phyloP scores from a whole-genome alignment of 2,797 vertebrate species.

The Ceyx erithaca region DNA sequence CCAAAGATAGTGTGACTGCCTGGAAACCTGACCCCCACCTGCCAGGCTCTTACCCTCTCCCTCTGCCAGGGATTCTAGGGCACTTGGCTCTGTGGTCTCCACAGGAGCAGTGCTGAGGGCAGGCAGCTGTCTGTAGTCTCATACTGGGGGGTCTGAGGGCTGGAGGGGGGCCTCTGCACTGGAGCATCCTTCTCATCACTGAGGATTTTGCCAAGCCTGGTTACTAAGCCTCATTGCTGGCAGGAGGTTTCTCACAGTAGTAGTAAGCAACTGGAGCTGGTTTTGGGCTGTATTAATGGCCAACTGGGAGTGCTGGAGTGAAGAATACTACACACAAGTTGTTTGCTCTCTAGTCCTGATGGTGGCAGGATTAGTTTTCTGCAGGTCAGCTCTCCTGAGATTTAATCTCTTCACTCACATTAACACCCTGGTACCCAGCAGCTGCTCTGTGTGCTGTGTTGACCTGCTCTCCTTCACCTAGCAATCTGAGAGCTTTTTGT shows the following conservation, averaged over 20 bases:
- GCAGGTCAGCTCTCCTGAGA: background rate
- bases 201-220: background rate
- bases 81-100: background rate
- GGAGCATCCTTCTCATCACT: background rate
- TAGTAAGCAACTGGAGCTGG: background rate
- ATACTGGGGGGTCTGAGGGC: accelerated
- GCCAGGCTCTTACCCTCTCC: background rate
- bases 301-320: background rate
- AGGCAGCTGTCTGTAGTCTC: accelerated
- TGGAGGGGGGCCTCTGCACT: accelerated
- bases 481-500: background rate
- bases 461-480: background rate
- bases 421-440: background rate
- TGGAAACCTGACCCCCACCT: background rate
- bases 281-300: background rate
- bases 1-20: background rate
- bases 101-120: background rate
- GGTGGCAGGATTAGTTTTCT: background rate
- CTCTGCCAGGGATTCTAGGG: background rate
- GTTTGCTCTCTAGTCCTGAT: background rate
- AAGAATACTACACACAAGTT: accelerated
- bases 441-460: background rate
- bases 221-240: background rate
- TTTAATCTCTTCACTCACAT: background rate
- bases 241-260: background rate